Evolutionary conservation across 1,140 invertebrate species (phyloP).

Genomic region (Ctenoplectra terminalis): DNA sequence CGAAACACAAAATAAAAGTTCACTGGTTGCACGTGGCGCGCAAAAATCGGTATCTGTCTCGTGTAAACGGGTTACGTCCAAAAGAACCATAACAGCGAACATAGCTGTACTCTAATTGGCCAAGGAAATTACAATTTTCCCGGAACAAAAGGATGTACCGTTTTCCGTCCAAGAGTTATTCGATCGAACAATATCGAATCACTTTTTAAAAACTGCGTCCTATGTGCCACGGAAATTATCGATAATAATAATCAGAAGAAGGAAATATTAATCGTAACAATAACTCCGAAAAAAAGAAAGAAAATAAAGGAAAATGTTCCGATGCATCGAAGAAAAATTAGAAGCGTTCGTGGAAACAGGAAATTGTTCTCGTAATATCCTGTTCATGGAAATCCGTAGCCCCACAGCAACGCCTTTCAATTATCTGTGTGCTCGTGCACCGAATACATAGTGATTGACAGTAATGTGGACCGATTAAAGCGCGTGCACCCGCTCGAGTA

Average conservation of each 20-base stretch:
- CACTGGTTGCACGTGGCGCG: not conserved
- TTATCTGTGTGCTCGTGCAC: not conserved
- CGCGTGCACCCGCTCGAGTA: not conserved
- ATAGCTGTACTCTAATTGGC: constrained; percentile 11
- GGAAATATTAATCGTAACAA: too few species aligned
- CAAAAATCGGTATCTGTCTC: constrained; percentile 43
- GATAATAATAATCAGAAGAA: not conserved
- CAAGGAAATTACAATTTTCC: constrained; percentile 15
- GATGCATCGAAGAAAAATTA: not conserved
- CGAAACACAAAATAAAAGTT: not conserved
- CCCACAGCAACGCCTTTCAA: constrained; percentile 17
- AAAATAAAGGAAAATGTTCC: not conserved
- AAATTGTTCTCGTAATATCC: not conserved
- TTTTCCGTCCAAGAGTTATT: not conserved
- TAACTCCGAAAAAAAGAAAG: too few species aligned
- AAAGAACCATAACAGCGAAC: constrained; percentile 13
- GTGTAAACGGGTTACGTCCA: not conserved
- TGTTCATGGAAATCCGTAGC: not conserved
- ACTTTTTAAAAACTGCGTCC: not conserved
- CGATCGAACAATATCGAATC: not conserved
- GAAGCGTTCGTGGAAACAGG: too few species aligned
- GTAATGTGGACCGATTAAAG: not conserved
- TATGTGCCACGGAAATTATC: not conserved
- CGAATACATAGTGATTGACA: constrained; percentile 25
- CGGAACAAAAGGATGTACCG: constrained; percentile 16